Conservation (phyloP, 2,888 invertebrate species). For the Yponomeuta malinellus region DNA sequence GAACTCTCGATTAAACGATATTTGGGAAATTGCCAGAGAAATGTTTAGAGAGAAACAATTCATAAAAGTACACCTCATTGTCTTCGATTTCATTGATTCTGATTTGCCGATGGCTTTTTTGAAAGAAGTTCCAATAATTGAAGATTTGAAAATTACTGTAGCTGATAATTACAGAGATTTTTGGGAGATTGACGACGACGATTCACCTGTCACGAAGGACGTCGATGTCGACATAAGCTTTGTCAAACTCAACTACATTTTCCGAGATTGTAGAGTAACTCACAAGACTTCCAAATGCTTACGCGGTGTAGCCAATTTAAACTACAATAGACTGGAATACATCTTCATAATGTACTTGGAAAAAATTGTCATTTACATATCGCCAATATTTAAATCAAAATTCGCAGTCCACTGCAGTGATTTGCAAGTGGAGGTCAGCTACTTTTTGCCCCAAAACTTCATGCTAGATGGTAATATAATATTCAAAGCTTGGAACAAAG, state of each 20-base stretch:
- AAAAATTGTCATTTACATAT: constrained; percentile 34
- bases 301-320: constrained; percentile 31
- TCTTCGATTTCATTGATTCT: constrained; percentile 32
- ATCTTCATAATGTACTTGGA: constrained; percentile 40
- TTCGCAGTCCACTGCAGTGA: constrained; percentile 31
- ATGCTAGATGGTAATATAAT: constrained; percentile 38
- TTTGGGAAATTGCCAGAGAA: constrained; percentile 25
- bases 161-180: constrained; percentile 34
- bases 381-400: constrained; percentile 30
- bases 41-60: constrained; percentile 32
- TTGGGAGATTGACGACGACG: constrained; percentile 24
- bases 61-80: constrained; percentile 32
- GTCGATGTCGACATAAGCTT: constrained; percentile 23
- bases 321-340: constrained; percentile 35
- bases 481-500: constrained; percentile 40
- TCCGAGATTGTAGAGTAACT: constrained; percentile 34
- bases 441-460: constrained; percentile 30
- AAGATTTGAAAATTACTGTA: constrained; percentile 34
- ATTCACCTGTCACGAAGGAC: constrained; percentile 15
- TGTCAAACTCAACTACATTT: constrained; percentile 25
- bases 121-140: constrained; percentile 26
- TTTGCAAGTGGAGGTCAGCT: constrained; percentile 28
- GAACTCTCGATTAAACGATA: constrained; percentile 24
- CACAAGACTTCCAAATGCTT: constrained; percentile 31
- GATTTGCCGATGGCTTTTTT: constrained; percentile 33